Evolutionary conservation across 2,888 invertebrate genomes (phyloP).

Genomic region (Drosophila emarginata): DNA sequence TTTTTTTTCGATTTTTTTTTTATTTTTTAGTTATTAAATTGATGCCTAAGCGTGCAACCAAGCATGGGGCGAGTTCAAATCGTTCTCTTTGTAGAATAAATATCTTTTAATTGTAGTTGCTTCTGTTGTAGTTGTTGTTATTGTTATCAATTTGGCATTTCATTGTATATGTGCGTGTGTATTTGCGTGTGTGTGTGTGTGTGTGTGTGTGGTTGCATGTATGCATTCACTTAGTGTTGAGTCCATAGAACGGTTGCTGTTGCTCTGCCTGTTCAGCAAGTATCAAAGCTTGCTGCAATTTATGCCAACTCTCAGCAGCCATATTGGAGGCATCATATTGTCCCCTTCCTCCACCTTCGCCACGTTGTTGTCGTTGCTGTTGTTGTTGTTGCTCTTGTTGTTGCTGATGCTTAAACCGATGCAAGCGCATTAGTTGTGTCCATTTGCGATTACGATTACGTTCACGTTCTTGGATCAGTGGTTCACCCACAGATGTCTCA

Average conservation of each 20-base stretch:
- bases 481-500: neutral
- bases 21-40: constrained; percentile 42
- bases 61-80: constrained; percentile 19
- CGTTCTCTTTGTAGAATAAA: constrained; percentile 54
- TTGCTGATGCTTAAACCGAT: constrained; percentile 42
- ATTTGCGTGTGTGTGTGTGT: neutral
- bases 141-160: constrained; percentile 30
- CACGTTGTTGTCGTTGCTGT: constrained; percentile 20
- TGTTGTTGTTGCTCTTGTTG: constrained; percentile 23
- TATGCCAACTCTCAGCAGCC: constrained; percentile 63
- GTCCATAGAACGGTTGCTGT: constrained; percentile 44
- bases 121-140: constrained; percentile 20
- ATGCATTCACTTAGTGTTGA: constrained; percentile 56
- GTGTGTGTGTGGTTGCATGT: constrained; percentile 19
- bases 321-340: constrained; percentile 51
- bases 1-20: constrained; percentile 3
- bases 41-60: constrained; percentile 51
- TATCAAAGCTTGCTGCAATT: constrained; percentile 44
- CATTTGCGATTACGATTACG: constrained; percentile 46
- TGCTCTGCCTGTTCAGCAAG: constrained; percentile 17
- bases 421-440: constrained; percentile 56
- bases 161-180: neutral
- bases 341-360: constrained; percentile 20
- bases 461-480: constrained; percentile 14
- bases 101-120: constrained; percentile 58